Percentiles rank a stretch among this genome's conserved stretches.
Conservation (phyloP, 1,140 invertebrate species). For the Pollicipes pollicipes region DNA sequence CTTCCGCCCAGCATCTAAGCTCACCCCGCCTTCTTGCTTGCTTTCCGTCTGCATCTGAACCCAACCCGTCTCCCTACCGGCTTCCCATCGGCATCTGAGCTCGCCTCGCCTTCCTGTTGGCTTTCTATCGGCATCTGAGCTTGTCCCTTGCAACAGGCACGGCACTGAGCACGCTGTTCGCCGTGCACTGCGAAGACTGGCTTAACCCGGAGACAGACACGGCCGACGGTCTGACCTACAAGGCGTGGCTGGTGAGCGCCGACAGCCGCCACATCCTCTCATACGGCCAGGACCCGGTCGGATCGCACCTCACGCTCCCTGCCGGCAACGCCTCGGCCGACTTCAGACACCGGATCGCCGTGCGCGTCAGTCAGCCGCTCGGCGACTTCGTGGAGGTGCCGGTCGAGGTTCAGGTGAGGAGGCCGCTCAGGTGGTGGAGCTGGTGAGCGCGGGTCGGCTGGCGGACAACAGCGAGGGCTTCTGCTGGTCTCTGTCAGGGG, state of each 20-base stretch:
- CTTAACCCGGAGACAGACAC: neutral
- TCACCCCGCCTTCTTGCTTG: no score
- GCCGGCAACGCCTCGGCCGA: neutral
- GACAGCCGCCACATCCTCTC: neutral
- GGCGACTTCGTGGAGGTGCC: neutral
- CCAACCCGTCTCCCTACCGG: no score
- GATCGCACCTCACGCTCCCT: neutral
- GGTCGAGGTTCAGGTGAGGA: neutral
- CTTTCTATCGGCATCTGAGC: neutral
- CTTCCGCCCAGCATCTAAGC: neutral
- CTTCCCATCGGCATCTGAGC: no score
- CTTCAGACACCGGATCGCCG: neutral
- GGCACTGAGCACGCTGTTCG: neutral
- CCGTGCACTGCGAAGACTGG: neutral
- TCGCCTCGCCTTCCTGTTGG: no score
- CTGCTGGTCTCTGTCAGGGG: no score
- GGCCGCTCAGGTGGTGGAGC: no score
- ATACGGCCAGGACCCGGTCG: neutral
- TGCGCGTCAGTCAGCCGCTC: neutral
- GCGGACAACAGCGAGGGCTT: no score
- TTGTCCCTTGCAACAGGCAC: neutral
- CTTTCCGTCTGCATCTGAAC: neutral
- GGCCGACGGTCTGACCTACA: neutral
- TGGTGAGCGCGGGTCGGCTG: no score
- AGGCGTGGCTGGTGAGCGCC: neutral